These are phyloP conservation scores for Clupea harengus DNA, from an alignment of 2,113 vertebrate genomes.

Conservation along the genomic window DNA sequence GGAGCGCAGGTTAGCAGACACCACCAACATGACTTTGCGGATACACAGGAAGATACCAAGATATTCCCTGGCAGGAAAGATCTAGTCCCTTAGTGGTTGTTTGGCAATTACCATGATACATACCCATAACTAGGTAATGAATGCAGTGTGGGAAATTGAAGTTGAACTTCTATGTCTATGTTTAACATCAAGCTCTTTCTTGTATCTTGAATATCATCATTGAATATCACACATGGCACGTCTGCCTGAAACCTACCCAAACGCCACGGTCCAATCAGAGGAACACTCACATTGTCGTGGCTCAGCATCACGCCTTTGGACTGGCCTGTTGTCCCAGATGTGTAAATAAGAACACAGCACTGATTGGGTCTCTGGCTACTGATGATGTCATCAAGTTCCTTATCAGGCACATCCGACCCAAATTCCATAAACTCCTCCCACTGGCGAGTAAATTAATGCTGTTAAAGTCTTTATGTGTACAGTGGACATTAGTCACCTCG, in stretches of 20 bases:
- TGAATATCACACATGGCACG: too few relatives aligned
- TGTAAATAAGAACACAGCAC: slow-evolving; percentile 84
- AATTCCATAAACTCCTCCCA: slow-evolving; percentile 84
- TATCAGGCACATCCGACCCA: slow-evolving; percentile 71
- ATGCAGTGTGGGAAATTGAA: too few relatives aligned
- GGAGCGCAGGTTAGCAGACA: not conserved
- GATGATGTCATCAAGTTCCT: slow-evolving; percentile 73
- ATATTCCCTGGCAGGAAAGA: not conserved
- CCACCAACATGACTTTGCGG: not conserved
- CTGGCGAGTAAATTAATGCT: slow-evolving; percentile 56
- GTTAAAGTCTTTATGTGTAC: not conserved
- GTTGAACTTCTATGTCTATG: too few relatives aligned
- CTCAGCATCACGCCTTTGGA: slow-evolving; percentile 91
- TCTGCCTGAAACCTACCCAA: too few relatives aligned
- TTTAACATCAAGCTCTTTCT: not conserved
- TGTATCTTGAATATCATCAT: not conserved
- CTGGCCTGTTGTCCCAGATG: slow-evolving; percentile 82
- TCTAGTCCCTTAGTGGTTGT: not conserved
- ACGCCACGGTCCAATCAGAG: slow-evolving; percentile 28
- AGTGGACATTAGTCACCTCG: not conserved
- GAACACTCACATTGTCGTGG: slow-evolving; percentile 82
- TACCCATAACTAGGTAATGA: not conserved
- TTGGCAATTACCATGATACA: not conserved
- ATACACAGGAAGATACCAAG: not conserved
- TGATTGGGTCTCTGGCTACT: slow-evolving; percentile 77